These are phyloP conservation scores for Clepsis dumicolana DNA, from an alignment of 2,888 invertebrate genomes.

Conservation along the genomic window DNA sequence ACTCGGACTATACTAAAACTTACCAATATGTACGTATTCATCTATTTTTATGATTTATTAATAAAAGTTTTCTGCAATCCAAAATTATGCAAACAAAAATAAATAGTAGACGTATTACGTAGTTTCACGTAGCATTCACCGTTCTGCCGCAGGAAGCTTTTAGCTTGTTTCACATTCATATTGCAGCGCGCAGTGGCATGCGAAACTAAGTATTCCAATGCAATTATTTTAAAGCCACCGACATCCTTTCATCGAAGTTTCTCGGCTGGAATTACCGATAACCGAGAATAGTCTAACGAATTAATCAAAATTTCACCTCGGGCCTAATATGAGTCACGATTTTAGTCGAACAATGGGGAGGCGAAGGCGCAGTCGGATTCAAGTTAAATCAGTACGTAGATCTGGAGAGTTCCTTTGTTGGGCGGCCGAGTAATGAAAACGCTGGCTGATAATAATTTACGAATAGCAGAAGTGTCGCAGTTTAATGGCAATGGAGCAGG, in stretches of 20 bases:
- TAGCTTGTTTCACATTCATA: slow-evolving; percentile 16
- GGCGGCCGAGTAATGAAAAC: slow-evolving; percentile 82
- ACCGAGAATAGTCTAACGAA: slow-evolving; percentile 79
- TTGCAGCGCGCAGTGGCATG: slow-evolving; percentile 51
- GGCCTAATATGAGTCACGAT: slow-evolving; percentile 81
- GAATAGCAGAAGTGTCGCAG: slow-evolving; percentile 85
- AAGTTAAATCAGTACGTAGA: slow-evolving; percentile 83
- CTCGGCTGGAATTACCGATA: slow-evolving; percentile 64
- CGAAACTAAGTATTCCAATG: slow-evolving; percentile 56
- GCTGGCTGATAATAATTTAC: slow-evolving; percentile 85
- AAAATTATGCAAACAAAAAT: too few relatives aligned
- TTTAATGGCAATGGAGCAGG: slow-evolving; percentile 74
- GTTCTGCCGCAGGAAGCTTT: slow-evolving; percentile 12
- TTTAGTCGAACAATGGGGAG: slow-evolving; percentile 76
- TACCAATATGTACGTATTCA: too few relatives aligned
- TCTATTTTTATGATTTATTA: too few relatives aligned
- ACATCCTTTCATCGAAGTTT: slow-evolving; percentile 71
- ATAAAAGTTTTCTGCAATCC: too few relatives aligned
- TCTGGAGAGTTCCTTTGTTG: slow-evolving; percentile 83
- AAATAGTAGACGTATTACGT: not conserved
- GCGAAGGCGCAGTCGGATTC: slow-evolving; percentile 74
- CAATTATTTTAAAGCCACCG: slow-evolving; percentile 64
- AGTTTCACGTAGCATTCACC: not conserved
- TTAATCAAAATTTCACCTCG: slow-evolving; percentile 85
- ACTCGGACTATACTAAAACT: too few relatives aligned